These are phyloP conservation scores for Galleria mellonella DNA, from an alignment of 1,140 invertebrate genomes.

Conservation along the genomic window DNA sequence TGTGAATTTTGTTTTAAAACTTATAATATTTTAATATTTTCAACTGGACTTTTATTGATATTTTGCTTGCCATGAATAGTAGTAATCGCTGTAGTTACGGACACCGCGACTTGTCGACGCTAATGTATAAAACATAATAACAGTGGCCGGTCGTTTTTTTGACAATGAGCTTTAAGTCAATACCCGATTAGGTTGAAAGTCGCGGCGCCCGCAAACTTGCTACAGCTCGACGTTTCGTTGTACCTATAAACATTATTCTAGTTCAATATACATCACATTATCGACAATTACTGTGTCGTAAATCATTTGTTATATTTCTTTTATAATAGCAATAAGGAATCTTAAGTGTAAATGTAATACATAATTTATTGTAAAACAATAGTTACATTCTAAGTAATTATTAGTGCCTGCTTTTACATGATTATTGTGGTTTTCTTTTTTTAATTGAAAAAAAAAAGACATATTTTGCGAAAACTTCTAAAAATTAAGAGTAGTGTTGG, in stretches of 20 bases:
- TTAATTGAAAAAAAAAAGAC: constrained; percentile 67
- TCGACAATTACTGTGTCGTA: constrained; percentile 32
- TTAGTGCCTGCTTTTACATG: constrained; percentile 69
- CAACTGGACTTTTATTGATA: constrained; percentile 35
- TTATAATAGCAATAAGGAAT: constrained; percentile 56
- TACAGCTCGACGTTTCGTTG: neutral
- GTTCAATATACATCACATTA: constrained; percentile 34
- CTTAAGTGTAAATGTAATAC: constrained; percentile 61
- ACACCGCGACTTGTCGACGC: constrained; percentile 3
- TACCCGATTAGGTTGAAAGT: neutral
- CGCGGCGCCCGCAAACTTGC: constrained; percentile 4
- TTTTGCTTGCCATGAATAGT: constrained; percentile 65
- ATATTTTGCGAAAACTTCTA: constrained; percentile 62
- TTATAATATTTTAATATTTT: constrained; percentile 25
- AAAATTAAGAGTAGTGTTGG: constrained; percentile 47
- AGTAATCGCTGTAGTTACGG: constrained; percentile 21
- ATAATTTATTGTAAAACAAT: constrained; percentile 69
- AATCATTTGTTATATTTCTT: constrained; percentile 54
- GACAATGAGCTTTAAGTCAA: neutral
- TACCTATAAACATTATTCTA: constrained; percentile 21
- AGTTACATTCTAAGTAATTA: constrained; percentile 58
- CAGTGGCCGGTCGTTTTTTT: too few relatives aligned
- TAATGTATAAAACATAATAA: too few relatives aligned
- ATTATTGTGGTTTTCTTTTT: constrained; percentile 45
- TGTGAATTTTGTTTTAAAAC: constrained; percentile 61